phyloP scores from a whole-genome alignment of 2,888 invertebrate species.

The Parelbella ahira region DNA sequence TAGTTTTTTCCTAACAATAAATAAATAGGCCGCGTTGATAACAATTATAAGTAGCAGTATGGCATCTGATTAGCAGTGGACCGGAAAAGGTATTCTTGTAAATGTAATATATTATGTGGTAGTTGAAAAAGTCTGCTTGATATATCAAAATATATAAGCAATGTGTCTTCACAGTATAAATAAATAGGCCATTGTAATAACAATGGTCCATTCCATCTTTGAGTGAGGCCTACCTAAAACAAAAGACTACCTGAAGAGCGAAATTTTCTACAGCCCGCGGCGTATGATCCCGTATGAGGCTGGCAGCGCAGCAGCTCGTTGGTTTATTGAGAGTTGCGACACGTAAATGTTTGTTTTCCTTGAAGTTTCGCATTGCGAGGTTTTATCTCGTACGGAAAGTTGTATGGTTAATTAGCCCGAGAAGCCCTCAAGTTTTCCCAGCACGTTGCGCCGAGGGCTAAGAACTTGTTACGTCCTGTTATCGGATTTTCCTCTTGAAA shows the following conservation, averaged over 20 bases:
- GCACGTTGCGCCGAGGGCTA: constrained; percentile 59
- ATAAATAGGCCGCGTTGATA: no score
- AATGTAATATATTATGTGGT: no score
- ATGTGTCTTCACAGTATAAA: no score
- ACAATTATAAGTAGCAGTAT: no score
- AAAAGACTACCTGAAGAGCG: constrained; percentile 15
- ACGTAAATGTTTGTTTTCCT: constrained; percentile 46
- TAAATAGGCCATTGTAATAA: no score
- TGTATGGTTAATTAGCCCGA: constrained; percentile 65
- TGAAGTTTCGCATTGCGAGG: constrained; percentile 43
- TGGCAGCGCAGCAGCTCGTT: constrained; percentile 3
- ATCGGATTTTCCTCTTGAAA: constrained; percentile 41
- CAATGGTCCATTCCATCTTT: no score
- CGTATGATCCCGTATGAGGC: constrained; percentile 12
- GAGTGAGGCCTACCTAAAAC: no score
- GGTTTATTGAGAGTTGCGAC: constrained; percentile 29
- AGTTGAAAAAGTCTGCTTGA: no score
- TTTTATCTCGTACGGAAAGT: constrained; percentile 54
- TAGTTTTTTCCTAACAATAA: no score
- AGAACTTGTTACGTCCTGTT: constrained; percentile 54
- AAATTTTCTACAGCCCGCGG: constrained; percentile 11
- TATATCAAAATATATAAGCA: no score
- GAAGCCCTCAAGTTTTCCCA: constrained; percentile 58
- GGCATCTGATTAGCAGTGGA: no score
- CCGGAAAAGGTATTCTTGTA: no score